phyloP scores from a whole-genome alignment of 92 coral and sea anemone species.

The Epizoanthus scotinus region DNA sequence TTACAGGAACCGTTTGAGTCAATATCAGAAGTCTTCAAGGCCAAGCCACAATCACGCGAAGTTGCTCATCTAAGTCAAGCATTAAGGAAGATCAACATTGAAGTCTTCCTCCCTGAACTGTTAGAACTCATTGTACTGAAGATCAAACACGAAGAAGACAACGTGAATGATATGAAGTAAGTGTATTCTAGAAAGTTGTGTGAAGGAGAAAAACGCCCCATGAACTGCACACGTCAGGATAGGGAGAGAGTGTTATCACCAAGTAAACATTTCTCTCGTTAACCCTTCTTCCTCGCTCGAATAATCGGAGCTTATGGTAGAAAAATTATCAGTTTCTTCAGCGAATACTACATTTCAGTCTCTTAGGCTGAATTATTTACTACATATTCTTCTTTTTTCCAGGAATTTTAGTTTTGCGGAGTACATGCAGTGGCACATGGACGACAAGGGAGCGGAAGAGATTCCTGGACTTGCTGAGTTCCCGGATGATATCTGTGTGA shows the following conservation, averaged over 20 bases:
- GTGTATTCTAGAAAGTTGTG: no score
- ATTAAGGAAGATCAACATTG: conserved; percentile 56
- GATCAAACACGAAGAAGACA: conserved; percentile 50
- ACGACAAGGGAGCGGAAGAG: conserved; percentile 44
- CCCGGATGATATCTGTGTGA: conserved; percentile 41
- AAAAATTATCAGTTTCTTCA: no score
- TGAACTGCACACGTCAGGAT: not conserved
- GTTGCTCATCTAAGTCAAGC: conserved; percentile 41
- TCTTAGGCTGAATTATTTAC: no score
- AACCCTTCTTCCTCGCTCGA: no score
- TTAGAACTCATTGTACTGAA: conserved; percentile 67
- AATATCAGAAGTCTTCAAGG: conserved; percentile 54
- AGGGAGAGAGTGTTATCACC: no score
- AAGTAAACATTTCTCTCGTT: no score
- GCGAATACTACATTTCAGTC: no score
- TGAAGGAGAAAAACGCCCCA: no score
- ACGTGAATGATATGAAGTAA: conserved; percentile 29
- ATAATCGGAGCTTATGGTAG: no score
- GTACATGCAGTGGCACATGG: conserved; percentile 49
- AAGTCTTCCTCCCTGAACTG: conserved; percentile 58
- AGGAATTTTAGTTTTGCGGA: conserved; percentile 43
- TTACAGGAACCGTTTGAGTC: conserved; percentile 73
- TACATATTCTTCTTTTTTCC: no score
- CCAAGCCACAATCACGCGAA: conserved; percentile 21
- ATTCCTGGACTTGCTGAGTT: conserved; percentile 50